A percentile compares a stretch with the other conserved stretches of the same genome.
These are phyloP conservation scores for Mesorhabditis belari DNA, from an alignment of 2,888 invertebrate species.

Conservation along the genomic window DNA sequence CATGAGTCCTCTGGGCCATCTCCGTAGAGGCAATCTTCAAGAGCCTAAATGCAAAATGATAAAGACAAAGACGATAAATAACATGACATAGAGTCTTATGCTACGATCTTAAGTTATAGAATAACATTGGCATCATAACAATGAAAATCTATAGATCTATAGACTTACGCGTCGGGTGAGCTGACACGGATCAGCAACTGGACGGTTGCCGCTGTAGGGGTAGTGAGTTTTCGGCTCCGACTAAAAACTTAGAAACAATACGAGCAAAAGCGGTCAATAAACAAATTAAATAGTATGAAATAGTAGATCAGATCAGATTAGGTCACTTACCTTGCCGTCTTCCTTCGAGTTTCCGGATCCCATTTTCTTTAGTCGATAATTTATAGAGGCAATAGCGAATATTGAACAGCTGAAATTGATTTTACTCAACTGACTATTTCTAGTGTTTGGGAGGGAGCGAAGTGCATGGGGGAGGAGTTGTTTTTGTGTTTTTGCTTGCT, in stretches of 20 bases:
- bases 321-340: neutral
- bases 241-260: neutral
- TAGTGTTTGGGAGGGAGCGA: too few relatives aligned
- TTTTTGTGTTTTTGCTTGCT: neutral
- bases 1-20: neutral
- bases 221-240: neutral
- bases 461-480: too few relatives aligned
- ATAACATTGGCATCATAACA: too few relatives aligned
- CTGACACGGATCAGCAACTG: neutral
- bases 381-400: too few relatives aligned
- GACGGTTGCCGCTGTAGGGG: neutral
- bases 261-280: neutral
- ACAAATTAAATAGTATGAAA: neutral
- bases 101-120: too few relatives aligned
- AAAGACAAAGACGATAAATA: too few relatives aligned
- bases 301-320: neutral
- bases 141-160: too few relatives aligned
- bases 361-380: neutral
- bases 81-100: too few relatives aligned
- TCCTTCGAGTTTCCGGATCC: neutral
- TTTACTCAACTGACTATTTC: too few relatives aligned
- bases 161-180: neutral
- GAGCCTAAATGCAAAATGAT: too few relatives aligned
- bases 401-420: too few relatives aligned
- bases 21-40: neutral